phyloP scores from a whole-genome alignment of 2,113 vertebrate genomes.

The Nanorana parkeri region DNA sequence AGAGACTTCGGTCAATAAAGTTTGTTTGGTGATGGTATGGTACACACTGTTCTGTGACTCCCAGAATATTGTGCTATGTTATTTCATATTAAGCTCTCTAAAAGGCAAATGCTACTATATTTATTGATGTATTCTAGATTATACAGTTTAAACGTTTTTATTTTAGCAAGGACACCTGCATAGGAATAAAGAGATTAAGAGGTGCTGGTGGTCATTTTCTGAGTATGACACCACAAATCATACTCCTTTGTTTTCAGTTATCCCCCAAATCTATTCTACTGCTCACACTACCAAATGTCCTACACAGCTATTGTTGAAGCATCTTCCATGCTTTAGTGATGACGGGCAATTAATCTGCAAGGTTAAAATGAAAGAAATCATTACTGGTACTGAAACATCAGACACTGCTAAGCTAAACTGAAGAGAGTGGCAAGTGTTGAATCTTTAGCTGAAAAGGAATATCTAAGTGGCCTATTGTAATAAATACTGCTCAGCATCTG shows the following conservation, averaged over 20 bases:
- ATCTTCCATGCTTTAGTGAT: neutral
- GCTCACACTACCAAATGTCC: neutral
- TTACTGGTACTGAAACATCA: neutral
- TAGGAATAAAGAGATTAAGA: neutral
- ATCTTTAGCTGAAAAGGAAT: no score
- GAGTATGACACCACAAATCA: neutral
- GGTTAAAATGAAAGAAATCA: neutral
- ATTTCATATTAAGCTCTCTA: neutral
- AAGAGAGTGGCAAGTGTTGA: no score
- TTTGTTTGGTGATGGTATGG: no score
- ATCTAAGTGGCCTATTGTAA: no score
- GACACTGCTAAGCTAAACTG: neutral
- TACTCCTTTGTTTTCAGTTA: neutral
- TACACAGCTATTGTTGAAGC: neutral
- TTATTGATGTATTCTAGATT: no score
- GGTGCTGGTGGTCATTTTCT: conserved; percentile 11
- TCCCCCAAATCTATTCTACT: no score
- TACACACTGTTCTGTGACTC: neutral
- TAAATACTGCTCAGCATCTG: no score
- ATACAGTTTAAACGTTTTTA: neutral
- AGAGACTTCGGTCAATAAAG: no score
- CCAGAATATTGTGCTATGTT: neutral
- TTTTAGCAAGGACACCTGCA: neutral
- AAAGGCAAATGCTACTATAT: neutral
- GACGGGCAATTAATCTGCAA: neutral